These are phyloP conservation scores for Capitella teleta DNA, from an alignment of 1,140 invertebrate genomes.

Conservation along the genomic window DNA sequence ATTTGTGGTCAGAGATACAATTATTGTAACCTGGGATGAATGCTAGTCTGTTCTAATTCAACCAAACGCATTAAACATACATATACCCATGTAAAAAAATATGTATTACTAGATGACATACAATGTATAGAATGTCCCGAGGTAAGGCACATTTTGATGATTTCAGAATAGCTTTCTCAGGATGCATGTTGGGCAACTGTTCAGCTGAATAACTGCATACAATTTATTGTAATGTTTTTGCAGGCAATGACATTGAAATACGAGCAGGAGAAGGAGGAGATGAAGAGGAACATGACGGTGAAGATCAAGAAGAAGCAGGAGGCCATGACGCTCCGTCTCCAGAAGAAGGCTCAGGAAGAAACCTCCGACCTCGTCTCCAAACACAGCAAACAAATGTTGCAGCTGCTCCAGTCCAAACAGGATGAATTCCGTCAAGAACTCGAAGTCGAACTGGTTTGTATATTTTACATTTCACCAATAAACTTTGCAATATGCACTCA, in stretches of 20 bases:
- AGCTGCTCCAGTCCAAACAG: constrained; percentile 32
- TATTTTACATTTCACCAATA: neutral
- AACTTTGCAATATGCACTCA: too few relatives aligned
- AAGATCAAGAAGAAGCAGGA: constrained; percentile 32
- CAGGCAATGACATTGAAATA: constrained; percentile 20
- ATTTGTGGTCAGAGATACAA: too few relatives aligned
- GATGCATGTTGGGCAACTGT: too few relatives aligned
- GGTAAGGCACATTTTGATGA: too few relatives aligned
- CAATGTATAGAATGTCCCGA: too few relatives aligned
- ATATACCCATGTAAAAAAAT: too few relatives aligned
- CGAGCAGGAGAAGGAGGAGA: constrained; percentile 34
- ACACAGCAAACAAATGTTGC: constrained; percentile 38
- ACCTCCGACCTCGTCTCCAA: constrained; percentile 33
- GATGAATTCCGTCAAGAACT: constrained; percentile 32
- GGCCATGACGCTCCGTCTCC: constrained; percentile 28
- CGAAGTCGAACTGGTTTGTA: neutral
- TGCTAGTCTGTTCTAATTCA: too few relatives aligned
- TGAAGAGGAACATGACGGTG: constrained; percentile 31
- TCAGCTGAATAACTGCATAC: too few relatives aligned
- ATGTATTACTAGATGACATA: too few relatives aligned
- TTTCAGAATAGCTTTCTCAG: too few relatives aligned
- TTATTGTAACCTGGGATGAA: too few relatives aligned
- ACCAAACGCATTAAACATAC: too few relatives aligned
- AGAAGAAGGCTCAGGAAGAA: constrained; percentile 32
- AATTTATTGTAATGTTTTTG: neutral